phyloP scores from a whole-genome alignment of 2,113 vertebrate genomes.

The Xenus cinereus region DNA sequence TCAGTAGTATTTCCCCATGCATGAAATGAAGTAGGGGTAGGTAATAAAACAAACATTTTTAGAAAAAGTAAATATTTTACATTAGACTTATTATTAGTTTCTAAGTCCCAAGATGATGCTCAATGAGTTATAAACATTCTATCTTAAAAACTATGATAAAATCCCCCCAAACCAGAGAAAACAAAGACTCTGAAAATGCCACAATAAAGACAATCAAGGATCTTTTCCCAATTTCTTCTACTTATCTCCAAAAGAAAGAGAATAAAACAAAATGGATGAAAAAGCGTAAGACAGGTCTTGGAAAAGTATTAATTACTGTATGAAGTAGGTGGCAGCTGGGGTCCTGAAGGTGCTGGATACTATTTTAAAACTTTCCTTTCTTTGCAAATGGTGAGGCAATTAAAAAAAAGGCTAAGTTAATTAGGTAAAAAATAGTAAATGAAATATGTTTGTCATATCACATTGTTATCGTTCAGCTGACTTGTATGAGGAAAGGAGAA shows the following conservation, averaged over 20 bases:
- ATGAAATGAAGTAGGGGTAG: conserved; percentile 36
- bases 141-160: background rate
- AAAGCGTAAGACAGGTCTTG: background rate
- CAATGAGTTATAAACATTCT: background rate
- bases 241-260: background rate
- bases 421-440: background rate
- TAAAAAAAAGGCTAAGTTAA: background rate
- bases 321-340: background rate
- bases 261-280: background rate
- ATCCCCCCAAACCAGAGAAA: background rate
- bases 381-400: background rate
- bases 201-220: background rate
- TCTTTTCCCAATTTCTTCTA: background rate
- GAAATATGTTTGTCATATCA: background rate
- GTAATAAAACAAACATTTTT: conserved; percentile 47
- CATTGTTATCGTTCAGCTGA: background rate
- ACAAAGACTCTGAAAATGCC: background rate
- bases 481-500: background rate
- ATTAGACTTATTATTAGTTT: conserved; percentile 13
- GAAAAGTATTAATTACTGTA: background rate
- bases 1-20: conserved; percentile 25
- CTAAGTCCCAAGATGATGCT: background rate
- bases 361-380: background rate
- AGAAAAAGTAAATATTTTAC: conserved; percentile 31
- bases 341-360: background rate